These are phyloP conservation scores for Elysia chlorotica DNA, from an alignment of 1,140 invertebrate species.

Conservation along the genomic window DNA sequence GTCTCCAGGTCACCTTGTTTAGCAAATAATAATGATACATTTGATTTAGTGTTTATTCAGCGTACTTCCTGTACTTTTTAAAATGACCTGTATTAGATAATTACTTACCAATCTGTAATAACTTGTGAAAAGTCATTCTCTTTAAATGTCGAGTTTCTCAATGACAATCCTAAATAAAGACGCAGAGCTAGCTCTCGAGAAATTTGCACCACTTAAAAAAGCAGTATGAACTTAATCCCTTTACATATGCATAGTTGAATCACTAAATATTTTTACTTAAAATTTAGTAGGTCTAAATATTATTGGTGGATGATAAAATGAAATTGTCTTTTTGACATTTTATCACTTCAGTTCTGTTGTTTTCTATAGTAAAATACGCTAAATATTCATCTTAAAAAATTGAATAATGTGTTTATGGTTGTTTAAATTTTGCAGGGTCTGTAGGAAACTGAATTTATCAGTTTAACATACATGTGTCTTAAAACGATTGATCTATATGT, in stretches of 20 bases:
- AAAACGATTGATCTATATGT: too few relatives aligned
- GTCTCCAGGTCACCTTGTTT: neutral
- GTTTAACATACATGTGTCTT: too few relatives aligned
- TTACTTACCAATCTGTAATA: neutral
- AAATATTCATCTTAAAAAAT: too few relatives aligned
- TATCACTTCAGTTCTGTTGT: neutral
- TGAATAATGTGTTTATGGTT: too few relatives aligned
- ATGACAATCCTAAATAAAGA: too few relatives aligned
- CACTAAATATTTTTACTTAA: neutral
- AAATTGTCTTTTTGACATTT: neutral
- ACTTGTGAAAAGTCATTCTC: neutral
- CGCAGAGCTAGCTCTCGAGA: too few relatives aligned
- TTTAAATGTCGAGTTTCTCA: neutral
- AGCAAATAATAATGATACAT: neutral
- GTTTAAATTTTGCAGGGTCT: too few relatives aligned
- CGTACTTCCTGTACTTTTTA: neutral
- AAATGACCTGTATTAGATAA: neutral
- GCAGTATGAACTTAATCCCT: neutral
- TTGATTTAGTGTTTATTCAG: neutral
- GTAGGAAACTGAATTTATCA: too few relatives aligned
- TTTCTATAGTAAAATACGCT: neutral
- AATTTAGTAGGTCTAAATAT: neutral
- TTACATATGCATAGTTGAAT: neutral
- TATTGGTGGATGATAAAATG: neutral
- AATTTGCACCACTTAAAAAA: neutral